A percentile compares a stretch with the other conserved stretches of the same genome.
Conservation (phyloP, 2,113 vertebrate genomes). For the Stigmatopora argus region DNA sequence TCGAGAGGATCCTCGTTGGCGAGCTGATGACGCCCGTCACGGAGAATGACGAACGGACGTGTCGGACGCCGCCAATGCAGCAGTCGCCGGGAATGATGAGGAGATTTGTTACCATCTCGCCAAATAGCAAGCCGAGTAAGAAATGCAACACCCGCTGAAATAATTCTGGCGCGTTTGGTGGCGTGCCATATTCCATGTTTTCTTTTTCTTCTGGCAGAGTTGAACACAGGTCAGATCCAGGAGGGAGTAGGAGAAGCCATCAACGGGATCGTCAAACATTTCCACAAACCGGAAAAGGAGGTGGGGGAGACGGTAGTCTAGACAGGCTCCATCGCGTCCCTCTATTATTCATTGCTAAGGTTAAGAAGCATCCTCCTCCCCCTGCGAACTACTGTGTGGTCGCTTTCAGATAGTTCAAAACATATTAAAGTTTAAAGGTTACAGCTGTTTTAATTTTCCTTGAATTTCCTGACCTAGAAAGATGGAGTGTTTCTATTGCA, state of each 20-base stretch:
- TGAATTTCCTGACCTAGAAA: neutral
- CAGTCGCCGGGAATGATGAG: conserved; percentile 97
- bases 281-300: conserved; percentile 99
- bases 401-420: conserved; percentile 13
- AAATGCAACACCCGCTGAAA: conserved; percentile 6
- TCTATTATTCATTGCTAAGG: conserved; percentile 61
- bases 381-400: conserved; percentile 13
- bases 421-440: conserved; percentile 1
- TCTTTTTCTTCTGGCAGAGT: conserved; percentile 70
- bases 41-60: conserved; percentile 86
- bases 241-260: conserved; percentile 98
- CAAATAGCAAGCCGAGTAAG: conserved; percentile 95
- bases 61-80: conserved; percentile 92
- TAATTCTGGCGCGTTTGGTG: too few species aligned
- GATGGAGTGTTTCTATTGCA: conserved; percentile 4
- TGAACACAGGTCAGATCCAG: conserved; percentile 98
- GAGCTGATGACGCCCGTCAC: conserved; percentile 83
- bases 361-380: conserved; percentile 25
- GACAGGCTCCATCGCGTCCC: conserved; percentile 41
- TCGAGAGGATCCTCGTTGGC: conserved; percentile 93
- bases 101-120: conserved; percentile 93
- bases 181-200: conserved; percentile 6
- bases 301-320: conserved; percentile 72
- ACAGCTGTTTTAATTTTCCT: neutral
- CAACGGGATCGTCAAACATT: conserved; percentile 98